These are phyloP conservation scores for Metacarcinus magister DNA, from an alignment of 2,888 invertebrate species.

Conservation along the genomic window DNA sequence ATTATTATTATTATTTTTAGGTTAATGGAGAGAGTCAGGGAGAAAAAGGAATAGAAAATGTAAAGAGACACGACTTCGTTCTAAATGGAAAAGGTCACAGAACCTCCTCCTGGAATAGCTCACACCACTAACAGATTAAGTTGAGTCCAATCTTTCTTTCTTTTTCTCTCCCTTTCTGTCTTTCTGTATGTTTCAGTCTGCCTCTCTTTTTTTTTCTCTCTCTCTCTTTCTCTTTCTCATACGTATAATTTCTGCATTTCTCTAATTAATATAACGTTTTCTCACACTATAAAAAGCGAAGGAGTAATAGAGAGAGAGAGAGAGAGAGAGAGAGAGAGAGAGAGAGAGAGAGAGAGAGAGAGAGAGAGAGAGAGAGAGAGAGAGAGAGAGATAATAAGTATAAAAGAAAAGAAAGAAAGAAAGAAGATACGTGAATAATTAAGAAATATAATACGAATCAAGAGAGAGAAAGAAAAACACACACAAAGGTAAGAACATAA, in stretches of 20 bases:
- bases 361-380: conserved; percentile 26
- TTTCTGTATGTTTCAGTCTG: not conserved
- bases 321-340: conserved; percentile 20
- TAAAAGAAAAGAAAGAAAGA: not conserved
- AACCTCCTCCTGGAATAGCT: not conserved
- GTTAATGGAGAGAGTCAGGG: not conserved
- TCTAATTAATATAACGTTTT: not conserved
- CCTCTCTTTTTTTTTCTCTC: conserved; percentile 16
- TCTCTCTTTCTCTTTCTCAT: not conserved
- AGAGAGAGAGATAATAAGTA: not conserved
- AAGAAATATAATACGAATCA: not conserved
- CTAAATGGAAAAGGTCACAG: not conserved
- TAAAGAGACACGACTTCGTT: not conserved
- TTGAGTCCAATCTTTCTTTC: not conserved
- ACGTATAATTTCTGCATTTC: not conserved
- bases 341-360: conserved; percentile 26
- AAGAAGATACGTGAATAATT: not conserved
- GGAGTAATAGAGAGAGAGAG: not conserved
- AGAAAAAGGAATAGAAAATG: not conserved
- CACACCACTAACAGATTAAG: not conserved
- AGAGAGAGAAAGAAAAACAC: not conserved
- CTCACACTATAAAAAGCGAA: not conserved
- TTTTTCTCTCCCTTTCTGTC: not conserved
- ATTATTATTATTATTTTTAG: too few species aligned
- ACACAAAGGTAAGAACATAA: not conserved